Percentiles rank a stretch among this genome's conserved stretches.
Conservation (phyloP, 2,888 invertebrate genomes). For the Pseudoips prasinana region DNA sequence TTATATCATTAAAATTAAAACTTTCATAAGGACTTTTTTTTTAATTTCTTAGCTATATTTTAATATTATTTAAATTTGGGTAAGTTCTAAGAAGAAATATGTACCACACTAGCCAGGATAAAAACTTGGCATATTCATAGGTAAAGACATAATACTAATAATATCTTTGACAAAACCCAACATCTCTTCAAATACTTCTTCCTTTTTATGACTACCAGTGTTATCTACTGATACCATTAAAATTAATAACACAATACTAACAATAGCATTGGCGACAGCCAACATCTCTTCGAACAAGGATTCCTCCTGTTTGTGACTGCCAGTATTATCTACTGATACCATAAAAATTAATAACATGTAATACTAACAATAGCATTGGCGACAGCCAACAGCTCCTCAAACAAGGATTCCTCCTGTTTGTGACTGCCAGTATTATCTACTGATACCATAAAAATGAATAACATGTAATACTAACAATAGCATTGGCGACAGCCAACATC, state of each 20-base stretch:
- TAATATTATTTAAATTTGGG: too few species aligned
- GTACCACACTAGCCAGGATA: too few species aligned
- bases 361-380: conserved; percentile 94
- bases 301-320: conserved; percentile 99
- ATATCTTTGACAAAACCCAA: conserved; percentile 99
- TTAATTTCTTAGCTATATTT: too few species aligned
- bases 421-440: conserved; percentile 99
- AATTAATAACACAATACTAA: too few species aligned
- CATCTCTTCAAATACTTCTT: conserved; percentile 99
- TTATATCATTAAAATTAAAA: too few species aligned
- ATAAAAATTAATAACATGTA: too few species aligned
- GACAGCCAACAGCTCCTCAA: conserved; percentile 99
- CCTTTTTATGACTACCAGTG: conserved; percentile 99
- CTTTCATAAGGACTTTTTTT: too few species aligned
- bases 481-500: conserved; percentile 99
- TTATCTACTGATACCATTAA: conserved; percentile 99
- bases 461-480: too few species aligned
- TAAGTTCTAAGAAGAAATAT: too few species aligned
- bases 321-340: conserved; percentile 99
- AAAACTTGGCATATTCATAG: too few species aligned
- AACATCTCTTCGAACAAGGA: conserved; percentile 99
- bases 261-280: conserved; percentile 98
- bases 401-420: conserved; percentile 99
- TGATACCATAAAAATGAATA: too few species aligned
- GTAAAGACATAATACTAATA: conserved; percentile 86